Percentiles rank a stretch among this genome's conserved stretches.
Evolutionary conservation across 2,797 vertebrate species (phyloP).

Genomic region (Mus spretus): DNA sequence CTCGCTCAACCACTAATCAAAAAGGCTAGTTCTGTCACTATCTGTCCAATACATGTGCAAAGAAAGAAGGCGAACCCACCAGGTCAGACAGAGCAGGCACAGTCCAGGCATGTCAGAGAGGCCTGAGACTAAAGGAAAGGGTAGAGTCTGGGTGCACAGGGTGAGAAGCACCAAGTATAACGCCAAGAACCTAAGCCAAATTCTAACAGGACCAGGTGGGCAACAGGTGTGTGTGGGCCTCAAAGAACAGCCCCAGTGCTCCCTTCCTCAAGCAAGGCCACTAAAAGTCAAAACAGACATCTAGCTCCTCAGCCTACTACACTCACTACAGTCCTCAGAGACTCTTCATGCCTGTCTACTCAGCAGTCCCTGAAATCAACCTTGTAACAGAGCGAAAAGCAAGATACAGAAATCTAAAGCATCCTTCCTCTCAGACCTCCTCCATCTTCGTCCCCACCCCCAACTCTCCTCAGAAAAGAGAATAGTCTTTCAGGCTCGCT

Average conservation of each 20-base stretch:
- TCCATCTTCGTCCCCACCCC: neutral
- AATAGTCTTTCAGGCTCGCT: neutral
- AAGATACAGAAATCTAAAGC: conserved; percentile 4
- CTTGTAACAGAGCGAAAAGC: neutral
- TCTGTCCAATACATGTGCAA: neutral
- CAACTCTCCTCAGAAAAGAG: neutral
- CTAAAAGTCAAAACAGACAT: neutral
- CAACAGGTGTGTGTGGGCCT: neutral
- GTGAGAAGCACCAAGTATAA: neutral
- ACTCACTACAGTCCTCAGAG: neutral
- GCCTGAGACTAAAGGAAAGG: neutral
- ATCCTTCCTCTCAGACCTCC: neutral
- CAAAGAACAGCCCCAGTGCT: neutral
- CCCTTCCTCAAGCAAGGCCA: neutral
- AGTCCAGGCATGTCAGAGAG: neutral
- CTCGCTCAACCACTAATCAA: neutral
- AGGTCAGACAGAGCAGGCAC: neutral
- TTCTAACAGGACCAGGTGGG: neutral
- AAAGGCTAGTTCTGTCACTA: neutral
- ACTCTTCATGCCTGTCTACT: neutral
- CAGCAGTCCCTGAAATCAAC: neutral
- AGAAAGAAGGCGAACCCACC: neutral
- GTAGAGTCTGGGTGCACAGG: neutral
- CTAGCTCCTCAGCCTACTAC: neutral
- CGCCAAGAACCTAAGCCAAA: neutral